Base-by-base conservation (phyloP, 2,888 invertebrate species). In the Oxytorus armatus region DNA sequence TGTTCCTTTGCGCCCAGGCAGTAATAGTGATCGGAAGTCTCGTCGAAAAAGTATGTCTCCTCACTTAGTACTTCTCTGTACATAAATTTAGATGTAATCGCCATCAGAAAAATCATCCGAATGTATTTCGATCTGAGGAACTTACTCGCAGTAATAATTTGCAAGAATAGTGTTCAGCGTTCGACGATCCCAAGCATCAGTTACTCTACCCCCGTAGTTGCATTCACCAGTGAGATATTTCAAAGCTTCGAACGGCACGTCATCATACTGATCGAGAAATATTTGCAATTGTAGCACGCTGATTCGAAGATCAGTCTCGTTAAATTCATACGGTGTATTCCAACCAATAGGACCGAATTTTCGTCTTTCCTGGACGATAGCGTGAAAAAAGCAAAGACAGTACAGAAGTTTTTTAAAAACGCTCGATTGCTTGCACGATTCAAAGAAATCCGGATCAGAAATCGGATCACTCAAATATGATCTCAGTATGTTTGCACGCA, bases 321-420 rank as follows among this genome's bases (percentile, higher is more conserved):
- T 98, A 92, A 98, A 99, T 90, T 98, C 98, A 89, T 99, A 99
- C 0, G 96, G 95, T 80, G 97, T 98, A 90, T 98, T 99, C 98
- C 98, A 98, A 0, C 98, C 98, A 21, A 98, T 94, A 0, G 98
- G 96, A 0, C 98, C 98, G 90, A 98, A 98, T 92, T 97, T 97
- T 4, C 97, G 92, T 68, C 98, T 93, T 92, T 98, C 98, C 92
- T 98, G 98, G 0, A 97, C 95, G 53, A 97, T 94, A 0, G 97
- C 98, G 92, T 99, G 98, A 93, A 98, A 98, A 93, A 98, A 98
- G 92, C 98, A 97, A 69, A 99, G 92, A 1, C 96, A 96, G 90
- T 95, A 98, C 73, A 98, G 92, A 23, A 98, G 93, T 90, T 96
- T 96, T 91, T 98, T 98, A 92, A 98, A 98, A 23, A 93, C 92